These are phyloP conservation scores for Aix galericulata DNA, from an alignment of 2,113 vertebrate genomes.

Conservation along the genomic window DNA sequence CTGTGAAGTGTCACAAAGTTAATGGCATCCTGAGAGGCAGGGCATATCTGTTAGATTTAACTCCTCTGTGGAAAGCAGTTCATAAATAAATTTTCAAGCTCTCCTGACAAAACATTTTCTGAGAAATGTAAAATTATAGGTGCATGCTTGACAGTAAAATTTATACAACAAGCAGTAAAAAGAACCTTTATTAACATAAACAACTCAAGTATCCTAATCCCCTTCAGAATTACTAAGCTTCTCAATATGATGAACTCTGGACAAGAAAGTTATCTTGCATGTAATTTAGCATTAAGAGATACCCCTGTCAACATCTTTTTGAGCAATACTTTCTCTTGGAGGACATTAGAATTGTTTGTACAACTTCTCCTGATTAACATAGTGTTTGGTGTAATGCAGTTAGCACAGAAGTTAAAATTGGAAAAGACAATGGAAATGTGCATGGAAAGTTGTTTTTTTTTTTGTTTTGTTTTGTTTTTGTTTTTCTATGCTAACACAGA, in stretches of 20 bases:
- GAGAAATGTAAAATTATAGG: slow-evolving; percentile 71
- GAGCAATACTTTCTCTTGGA: slow-evolving; percentile 29
- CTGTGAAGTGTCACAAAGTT: slow-evolving; percentile 56
- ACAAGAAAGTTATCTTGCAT: slow-evolving; percentile 42
- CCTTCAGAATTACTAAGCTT: slow-evolving; percentile 51
- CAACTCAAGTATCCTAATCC: slow-evolving; percentile 62
- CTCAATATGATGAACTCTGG: slow-evolving; percentile 7
- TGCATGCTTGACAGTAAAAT: slow-evolving; percentile 63
- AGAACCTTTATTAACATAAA: slow-evolving; percentile 72
- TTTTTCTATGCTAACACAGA: neutral
- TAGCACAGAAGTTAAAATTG: neutral
- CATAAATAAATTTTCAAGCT: slow-evolving; percentile 66
- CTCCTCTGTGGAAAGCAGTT: slow-evolving; percentile 61
- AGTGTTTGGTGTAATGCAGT: neutral
- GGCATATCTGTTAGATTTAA: slow-evolving; percentile 63
- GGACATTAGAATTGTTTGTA: neutral
- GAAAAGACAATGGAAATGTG: neutral
- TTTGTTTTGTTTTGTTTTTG: slow-evolving; percentile 12
- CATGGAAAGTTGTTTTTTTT: slow-evolving; percentile 31
- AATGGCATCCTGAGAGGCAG: slow-evolving; percentile 59
- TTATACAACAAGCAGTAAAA: slow-evolving; percentile 61
- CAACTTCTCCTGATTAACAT: neutral
- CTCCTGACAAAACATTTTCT: slow-evolving; percentile 72
- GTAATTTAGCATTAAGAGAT: slow-evolving; percentile 38
- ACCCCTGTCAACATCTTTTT: neutral